These are phyloP conservation scores for Peucedramus taeniatus DNA, from an alignment of 2,113 vertebrate genomes.

Conservation along the genomic window DNA sequence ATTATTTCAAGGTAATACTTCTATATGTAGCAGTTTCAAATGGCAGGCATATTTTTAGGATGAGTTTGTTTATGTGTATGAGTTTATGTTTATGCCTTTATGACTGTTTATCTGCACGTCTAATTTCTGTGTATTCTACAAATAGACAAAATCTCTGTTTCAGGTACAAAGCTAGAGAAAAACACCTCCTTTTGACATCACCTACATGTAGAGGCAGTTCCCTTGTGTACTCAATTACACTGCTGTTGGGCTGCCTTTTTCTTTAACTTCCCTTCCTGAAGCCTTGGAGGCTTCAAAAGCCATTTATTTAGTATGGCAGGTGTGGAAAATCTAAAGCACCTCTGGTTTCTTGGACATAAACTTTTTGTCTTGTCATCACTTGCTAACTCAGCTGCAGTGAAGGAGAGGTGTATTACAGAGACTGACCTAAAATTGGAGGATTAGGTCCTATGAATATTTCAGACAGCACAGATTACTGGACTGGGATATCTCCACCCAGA, in stretches of 20 bases:
- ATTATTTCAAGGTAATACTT: not conserved
- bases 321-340: not conserved
- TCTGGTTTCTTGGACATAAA: not conserved
- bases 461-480: not conserved
- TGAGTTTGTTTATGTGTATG: not conserved
- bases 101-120: not conserved
- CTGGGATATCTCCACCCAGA: not conserved
- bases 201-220: not conserved
- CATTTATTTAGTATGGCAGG: not conserved
- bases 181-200: not conserved
- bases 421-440: not conserved
- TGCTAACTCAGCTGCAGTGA: not conserved
- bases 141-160: not conserved
- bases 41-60: not conserved
- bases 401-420: not conserved
- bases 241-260: conserved; percentile 19
- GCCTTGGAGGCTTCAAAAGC: not conserved
- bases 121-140: not conserved
- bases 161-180: not conserved
- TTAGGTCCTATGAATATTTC: not conserved
- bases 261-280: conserved; percentile 15
- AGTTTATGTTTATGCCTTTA: not conserved
- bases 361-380: not conserved
- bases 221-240: not conserved
- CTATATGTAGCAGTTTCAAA: not conserved